Evolutionary conservation across 2,797 vertebrate species (phyloP), one percentile per base, ranked within the genome.

Genomic region (Epinephelus malabaricus): DNA sequence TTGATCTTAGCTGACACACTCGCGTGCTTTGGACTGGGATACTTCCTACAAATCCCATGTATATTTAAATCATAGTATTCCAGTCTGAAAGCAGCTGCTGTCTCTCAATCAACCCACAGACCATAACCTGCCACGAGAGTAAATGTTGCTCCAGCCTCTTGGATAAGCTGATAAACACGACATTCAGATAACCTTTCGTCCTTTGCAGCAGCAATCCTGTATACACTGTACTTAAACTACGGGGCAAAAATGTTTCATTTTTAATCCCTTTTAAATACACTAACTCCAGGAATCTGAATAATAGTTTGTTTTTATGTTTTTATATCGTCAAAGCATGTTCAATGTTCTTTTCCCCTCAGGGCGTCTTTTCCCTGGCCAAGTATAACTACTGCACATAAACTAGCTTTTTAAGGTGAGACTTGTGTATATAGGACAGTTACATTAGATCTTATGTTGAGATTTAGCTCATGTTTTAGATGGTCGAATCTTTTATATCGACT

Each of bases 371-470:
- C 83, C 85, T 79, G 76, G 76, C 70, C 79, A 78, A 84, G 76
- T 83, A 76, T 82, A 84, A 86, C 84, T 89, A 89, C 85, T 90
- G 85, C 89, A 93, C 69, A 90, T 90, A 79, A 69, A 78, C 65
- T 56, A 80, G 78, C 85, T 87, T 90, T 91, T 91, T 78, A 83
- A 82, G 74, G 77, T 81, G 62, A 83, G 65, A 81, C 23, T 79
- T 79, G 70, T 92, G 82, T 84, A 81, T 73, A 79, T 88, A 76
- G 58, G 45, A 69, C n/a, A 38, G 49, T 67, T 58, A 25, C 1
- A 47, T 72, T 45, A 17, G 23, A 51, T 85, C 86, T 87, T 61
- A 78, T 78, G 80, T 80, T 84, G 71, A 79, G 61, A 63, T 40
- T 63, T 87, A 34, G 68, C 59, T 87, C 69, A 80, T 84, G 78